Percentiles rank a stretch among this genome's conserved stretches.
phyloP scores from a whole-genome alignment of 2,797 vertebrate species.

The Melanotaenia parkinsoni region DNA sequence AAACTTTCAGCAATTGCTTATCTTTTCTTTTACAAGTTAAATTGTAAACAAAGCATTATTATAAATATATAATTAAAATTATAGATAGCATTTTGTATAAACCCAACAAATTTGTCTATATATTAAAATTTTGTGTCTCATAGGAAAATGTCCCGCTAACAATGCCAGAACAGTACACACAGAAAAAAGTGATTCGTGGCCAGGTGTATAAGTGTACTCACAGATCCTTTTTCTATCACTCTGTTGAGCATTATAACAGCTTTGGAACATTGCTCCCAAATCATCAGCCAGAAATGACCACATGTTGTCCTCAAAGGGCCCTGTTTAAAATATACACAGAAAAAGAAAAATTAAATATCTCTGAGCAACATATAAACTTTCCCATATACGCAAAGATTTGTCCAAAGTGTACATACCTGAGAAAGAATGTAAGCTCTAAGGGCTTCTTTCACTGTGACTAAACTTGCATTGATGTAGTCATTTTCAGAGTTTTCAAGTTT shows the following conservation, averaged over 20 bases:
- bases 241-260: slow-evolving; percentile 98
- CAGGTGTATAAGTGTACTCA: slow-evolving; percentile 79
- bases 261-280: slow-evolving; percentile 96
- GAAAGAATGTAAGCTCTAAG: slow-evolving; percentile 95
- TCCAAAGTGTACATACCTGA: slow-evolving; percentile 82
- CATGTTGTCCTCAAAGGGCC: slow-evolving; percentile 96
- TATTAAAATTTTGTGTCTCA: not conserved
- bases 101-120: not conserved
- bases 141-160: not conserved
- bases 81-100: not conserved
- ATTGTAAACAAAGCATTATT: not conserved
- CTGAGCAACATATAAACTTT: not conserved
- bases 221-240: slow-evolving; percentile 95
- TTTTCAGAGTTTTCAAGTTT: slow-evolving; percentile 94
- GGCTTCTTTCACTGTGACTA: slow-evolving; percentile 91
- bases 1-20: not conserved
- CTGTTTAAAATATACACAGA: slow-evolving; percentile 67
- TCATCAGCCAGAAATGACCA: slow-evolving; percentile 99
- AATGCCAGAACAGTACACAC: not conserved
- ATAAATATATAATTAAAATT: not conserved
- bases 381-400: not conserved
- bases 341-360: not conserved
- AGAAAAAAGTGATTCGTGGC: not conserved
- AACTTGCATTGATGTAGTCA: slow-evolving; percentile 98
- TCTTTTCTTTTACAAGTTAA: not conserved